These are phyloP conservation scores for Nesogale talazaci DNA, from an alignment of 2,113 vertebrate species.

Conservation along the genomic window DNA sequence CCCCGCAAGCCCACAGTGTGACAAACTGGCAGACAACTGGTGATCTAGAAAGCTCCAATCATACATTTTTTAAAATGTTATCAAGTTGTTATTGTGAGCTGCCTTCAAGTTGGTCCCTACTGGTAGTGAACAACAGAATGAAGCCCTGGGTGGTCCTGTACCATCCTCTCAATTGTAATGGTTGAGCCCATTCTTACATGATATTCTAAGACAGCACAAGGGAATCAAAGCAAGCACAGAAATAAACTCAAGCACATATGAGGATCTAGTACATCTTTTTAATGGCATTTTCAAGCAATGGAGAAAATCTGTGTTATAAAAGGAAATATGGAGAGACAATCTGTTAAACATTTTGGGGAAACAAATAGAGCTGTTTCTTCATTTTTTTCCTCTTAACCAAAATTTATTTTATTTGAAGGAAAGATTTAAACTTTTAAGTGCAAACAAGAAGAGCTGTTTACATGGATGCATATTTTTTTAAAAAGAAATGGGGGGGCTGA, in stretches of 20 bases:
- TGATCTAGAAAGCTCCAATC: not conserved
- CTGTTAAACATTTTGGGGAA: conserved; percentile 53
- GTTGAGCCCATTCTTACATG: too few relatives aligned
- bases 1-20: too few relatives aligned
- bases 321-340: conserved; percentile 40
- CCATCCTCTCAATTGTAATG: too few relatives aligned
- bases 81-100: too few relatives aligned
- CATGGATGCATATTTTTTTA: not conserved
- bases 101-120: too few relatives aligned
- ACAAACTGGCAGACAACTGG: too few relatives aligned
- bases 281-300: conserved; percentile 54
- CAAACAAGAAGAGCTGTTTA: not conserved
- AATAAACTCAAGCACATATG: conserved; percentile 22
- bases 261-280: conserved; percentile 43
- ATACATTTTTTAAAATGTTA: not conserved
- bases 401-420: conserved; percentile 34
- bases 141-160: too few relatives aligned
- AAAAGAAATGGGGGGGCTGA: too few relatives aligned
- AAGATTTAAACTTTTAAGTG: not conserved
- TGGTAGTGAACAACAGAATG: too few relatives aligned
- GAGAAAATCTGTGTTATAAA: conserved; percentile 35
- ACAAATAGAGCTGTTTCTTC: conserved; percentile 13
- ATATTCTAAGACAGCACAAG: not conserved
- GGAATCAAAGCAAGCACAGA: not conserved
- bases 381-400: conserved; percentile 11